A percentile compares a stretch with the other conserved stretches of the same genome.
Evolutionary conservation across 2,888 invertebrate species (phyloP).

Genomic region (Orchesellides sinensis): DNA sequence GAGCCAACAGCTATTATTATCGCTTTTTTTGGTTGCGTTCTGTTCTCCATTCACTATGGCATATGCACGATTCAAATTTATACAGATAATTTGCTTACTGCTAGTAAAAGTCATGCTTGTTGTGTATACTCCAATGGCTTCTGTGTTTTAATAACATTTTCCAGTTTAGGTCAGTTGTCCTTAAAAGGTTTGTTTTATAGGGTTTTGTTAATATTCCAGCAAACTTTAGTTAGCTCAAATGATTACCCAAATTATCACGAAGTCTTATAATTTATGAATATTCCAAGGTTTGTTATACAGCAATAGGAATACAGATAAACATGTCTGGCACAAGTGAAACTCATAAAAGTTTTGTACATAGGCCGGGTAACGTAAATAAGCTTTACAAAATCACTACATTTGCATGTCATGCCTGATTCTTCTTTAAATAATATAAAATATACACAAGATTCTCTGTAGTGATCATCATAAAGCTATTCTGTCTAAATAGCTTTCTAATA

Average conservation of each 20-base stretch:
- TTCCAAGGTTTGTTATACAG: constrained; percentile 3
- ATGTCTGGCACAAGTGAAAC: too few relatives aligned
- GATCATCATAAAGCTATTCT: too few relatives aligned
- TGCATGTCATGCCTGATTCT: constrained; percentile 40
- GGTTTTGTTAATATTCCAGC: neutral
- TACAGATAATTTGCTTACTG: neutral
- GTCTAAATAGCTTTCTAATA: constrained; percentile 47
- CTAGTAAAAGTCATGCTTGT: too few relatives aligned
- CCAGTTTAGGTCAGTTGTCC: constrained; percentile 52
- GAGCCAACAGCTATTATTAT: constrained; percentile 48
- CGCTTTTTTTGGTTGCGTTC: constrained; percentile 12
- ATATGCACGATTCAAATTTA: neutral
- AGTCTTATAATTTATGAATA: constrained; percentile 38
- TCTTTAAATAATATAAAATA: neutral
- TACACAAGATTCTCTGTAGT: too few relatives aligned
- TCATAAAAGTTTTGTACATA: neutral
- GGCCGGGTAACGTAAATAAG: neutral
- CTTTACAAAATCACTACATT: constrained; percentile 10
- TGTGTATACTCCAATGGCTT: too few relatives aligned
- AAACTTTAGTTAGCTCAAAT: neutral
- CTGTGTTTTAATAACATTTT: constrained; percentile 40
- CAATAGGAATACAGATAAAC: neutral
- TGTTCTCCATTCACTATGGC: neutral
- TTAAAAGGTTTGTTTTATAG: constrained; percentile 26
- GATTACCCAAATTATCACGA: constrained; percentile 48